phyloP scores from a whole-genome alignment of 2,797 vertebrate genomes.

The Danio tinwini region DNA sequence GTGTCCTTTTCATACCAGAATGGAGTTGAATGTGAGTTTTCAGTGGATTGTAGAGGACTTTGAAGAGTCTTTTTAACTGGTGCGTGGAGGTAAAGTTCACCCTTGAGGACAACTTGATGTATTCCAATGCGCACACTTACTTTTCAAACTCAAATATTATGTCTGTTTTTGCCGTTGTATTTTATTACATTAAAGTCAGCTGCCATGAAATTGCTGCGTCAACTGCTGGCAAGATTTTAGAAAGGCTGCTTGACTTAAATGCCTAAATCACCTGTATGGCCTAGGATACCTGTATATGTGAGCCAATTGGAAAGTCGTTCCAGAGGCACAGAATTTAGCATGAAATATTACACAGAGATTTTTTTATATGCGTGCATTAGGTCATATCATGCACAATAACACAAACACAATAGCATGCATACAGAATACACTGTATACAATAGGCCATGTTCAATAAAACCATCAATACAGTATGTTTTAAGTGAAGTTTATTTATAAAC shows the following conservation, averaged over 20 bases:
- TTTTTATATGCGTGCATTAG: too few relatives aligned
- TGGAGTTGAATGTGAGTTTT: background rate
- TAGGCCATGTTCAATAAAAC: too few relatives aligned
- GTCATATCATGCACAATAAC: too few relatives aligned
- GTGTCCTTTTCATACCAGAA: background rate
- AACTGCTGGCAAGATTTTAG: background rate
- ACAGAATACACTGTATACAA: too few relatives aligned
- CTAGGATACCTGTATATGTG: background rate
- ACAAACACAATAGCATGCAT: too few relatives aligned
- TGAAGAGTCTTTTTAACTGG: background rate
- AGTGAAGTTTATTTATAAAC: too few relatives aligned
- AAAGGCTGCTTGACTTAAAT: conserved; percentile 1
- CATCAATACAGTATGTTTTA: too few relatives aligned
- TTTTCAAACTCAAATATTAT: background rate
- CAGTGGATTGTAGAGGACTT: background rate
- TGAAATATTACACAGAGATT: background rate
- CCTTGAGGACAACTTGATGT: background rate
- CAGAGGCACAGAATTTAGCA: background rate
- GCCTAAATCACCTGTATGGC: background rate
- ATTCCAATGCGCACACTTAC: background rate
- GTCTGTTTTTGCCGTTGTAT: background rate
- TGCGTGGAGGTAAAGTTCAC: background rate
- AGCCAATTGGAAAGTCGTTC: too few relatives aligned
- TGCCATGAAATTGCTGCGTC: background rate
- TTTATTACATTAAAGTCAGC: background rate